A percentile compares a stretch with the other conserved stretches of the same genome.
Evolutionary conservation across 1,140 invertebrate species (phyloP).

Genomic region (Agraylea sexmaculata): DNA sequence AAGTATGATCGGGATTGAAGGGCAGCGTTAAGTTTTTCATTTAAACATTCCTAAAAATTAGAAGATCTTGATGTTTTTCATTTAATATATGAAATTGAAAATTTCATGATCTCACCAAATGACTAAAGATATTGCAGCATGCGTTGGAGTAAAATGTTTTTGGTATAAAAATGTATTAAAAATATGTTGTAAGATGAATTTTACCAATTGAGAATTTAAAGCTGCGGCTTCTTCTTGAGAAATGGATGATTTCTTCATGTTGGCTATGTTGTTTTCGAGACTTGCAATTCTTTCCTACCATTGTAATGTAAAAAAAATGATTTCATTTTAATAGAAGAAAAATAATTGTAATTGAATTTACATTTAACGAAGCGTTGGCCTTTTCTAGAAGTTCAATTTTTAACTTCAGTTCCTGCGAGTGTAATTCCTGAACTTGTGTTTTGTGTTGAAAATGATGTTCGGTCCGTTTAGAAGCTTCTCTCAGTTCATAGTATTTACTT

Average conservation of each 20-base stretch:
- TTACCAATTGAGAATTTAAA: conserved; percentile 21
- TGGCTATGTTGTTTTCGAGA: conserved; percentile 21
- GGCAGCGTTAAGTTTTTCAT: conserved; percentile 42
- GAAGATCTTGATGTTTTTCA: neutral
- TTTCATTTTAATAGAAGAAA: neutral
- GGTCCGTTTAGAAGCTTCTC: conserved; percentile 26
- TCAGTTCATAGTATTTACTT: conserved; percentile 29
- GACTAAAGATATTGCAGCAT: too few relatives aligned
- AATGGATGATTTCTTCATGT: conserved; percentile 16
- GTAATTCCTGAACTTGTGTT: conserved; percentile 13
- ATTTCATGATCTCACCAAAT: too few relatives aligned
- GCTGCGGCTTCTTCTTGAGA: neutral
- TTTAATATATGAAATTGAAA: conserved; percentile 3
- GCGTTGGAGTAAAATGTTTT: neutral
- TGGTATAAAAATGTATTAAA: conserved; percentile 17
- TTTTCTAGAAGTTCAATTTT: conserved; percentile 12
- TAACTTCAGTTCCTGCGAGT: conserved; percentile 11
- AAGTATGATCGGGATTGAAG: conserved; percentile 45
- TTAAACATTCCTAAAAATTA: conserved; percentile 34
- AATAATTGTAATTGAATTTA: conserved; percentile 2
- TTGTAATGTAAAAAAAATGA: neutral
- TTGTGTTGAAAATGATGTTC: conserved; percentile 29
- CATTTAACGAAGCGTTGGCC: conserved; percentile 13
- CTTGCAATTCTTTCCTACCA: neutral
- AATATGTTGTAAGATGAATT: conserved; percentile 24